A percentile compares a stretch with the other conserved stretches of the same genome.
These are phyloP conservation scores for Neoascia interrupta DNA, from an alignment of 2,888 invertebrate genomes.

Conservation along the genomic window DNA sequence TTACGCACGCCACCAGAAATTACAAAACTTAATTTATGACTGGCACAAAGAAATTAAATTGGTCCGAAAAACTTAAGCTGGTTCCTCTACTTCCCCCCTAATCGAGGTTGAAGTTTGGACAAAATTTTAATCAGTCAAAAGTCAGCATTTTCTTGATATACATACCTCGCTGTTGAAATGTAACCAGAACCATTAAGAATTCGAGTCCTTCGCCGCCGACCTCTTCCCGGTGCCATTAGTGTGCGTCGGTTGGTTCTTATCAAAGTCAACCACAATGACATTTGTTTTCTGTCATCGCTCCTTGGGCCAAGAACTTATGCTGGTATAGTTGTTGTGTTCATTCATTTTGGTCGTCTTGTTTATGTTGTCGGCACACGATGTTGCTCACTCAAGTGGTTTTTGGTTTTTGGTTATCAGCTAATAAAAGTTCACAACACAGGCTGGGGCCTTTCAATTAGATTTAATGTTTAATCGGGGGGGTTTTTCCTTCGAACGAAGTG, in stretches of 20 bases:
- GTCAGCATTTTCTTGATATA: conserved; percentile 41
- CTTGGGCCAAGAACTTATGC: conserved; percentile 3
- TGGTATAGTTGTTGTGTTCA: not conserved
- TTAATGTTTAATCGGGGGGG: too few relatives aligned
- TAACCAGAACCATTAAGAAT: conserved; percentile 28
- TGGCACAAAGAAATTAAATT: conserved; percentile 8
- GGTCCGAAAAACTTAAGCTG: not conserved
- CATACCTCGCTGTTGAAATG: conserved; percentile 9
- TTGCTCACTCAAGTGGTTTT: conserved; percentile 11
- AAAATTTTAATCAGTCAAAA: conserved; percentile 53
- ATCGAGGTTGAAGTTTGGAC: conserved; percentile 39
- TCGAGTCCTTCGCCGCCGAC: not conserved
- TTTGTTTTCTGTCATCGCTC: conserved; percentile 10
- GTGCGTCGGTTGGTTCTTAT: conserved; percentile 27
- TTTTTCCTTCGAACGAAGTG: too few relatives aligned
- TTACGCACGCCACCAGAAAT: conserved; percentile 7
- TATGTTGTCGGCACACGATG: conserved; percentile 9
- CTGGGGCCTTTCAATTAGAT: conserved; percentile 3
- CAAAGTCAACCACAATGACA: conserved; percentile 44
- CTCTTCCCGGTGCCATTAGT: not conserved
- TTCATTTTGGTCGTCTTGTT: conserved; percentile 8
- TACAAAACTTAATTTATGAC: conserved; percentile 3
- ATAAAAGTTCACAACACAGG: conserved; percentile 9
- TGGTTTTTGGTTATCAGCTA: conserved; percentile 25
- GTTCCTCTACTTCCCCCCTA: conserved; percentile 3